Evolutionary conservation across 2,113 vertebrate species (phyloP).

Genomic region (Lepidothrix coronata): DNA sequence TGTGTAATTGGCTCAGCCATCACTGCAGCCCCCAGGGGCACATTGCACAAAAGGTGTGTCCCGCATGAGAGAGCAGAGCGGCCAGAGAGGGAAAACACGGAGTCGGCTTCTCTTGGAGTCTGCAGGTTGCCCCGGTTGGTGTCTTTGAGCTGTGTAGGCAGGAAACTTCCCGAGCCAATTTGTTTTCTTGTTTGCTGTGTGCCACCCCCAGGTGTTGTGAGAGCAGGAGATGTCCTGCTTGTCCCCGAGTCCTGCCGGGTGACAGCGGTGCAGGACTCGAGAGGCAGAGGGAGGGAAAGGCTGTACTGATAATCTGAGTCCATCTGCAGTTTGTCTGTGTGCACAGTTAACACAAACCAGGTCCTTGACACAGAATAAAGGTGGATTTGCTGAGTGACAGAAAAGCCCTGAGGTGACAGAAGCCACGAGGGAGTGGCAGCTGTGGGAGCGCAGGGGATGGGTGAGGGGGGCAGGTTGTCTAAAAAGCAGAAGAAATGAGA

Average conservation of each 20-base stretch:
- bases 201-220: accelerated
- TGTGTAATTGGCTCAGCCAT: constrained; percentile 49
- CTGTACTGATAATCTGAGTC: neutral
- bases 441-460: accelerated
- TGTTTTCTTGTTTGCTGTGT: neutral
- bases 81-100: neutral
- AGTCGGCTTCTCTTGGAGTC: neutral
- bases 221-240: neutral
- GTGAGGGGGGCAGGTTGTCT: neutral
- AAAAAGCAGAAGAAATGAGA: neutral
- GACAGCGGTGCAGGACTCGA: accelerated
- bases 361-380: neutral
- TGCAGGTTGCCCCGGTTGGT: neutral
- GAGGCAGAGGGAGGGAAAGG: neutral
- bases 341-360: accelerated
- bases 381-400: neutral
- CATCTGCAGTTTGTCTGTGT: neutral
- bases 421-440: neutral
- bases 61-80: neutral
- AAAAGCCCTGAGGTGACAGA: neutral
- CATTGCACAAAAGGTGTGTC: constrained; percentile 37
- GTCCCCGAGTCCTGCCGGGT: accelerated
- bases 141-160: neutral
- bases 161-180: neutral
- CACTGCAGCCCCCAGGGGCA: constrained; percentile 20